Evolutionary conservation across 2,888 invertebrate species (phyloP).

Genomic region (Gastracanthus pulcherrimus): DNA sequence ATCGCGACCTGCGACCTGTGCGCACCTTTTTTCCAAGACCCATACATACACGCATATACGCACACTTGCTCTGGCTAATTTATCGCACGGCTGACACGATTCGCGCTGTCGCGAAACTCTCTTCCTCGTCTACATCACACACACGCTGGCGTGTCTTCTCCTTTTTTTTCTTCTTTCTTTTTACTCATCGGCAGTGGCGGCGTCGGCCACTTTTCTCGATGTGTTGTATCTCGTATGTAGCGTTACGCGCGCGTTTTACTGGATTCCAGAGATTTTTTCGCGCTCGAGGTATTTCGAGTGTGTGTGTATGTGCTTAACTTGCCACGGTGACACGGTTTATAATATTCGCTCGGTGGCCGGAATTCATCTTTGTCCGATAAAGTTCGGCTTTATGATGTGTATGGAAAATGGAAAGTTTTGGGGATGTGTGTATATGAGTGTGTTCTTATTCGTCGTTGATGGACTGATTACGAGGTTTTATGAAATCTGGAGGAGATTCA

Average conservation of each 20-base stretch:
- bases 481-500: background rate
- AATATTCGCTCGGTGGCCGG: background rate
- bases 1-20: conserved; percentile 27
- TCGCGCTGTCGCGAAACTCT: conserved; percentile 46
- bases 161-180: conserved; percentile 11
- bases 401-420: background rate
- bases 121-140: no score
- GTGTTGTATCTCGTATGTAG: no score
- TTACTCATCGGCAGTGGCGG: background rate
- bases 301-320: background rate
- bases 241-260: background rate
- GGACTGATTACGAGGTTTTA: background rate
- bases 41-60: background rate
- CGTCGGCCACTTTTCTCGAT: background rate
- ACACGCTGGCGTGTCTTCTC: no score
- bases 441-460: background rate
- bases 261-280: conserved; percentile 44
- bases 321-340: conserved; percentile 17
- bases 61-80: conserved; percentile 32
- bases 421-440: no score
- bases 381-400: background rate
- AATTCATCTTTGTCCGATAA: background rate
- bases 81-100: conserved; percentile 44
- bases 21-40: conserved; percentile 16
- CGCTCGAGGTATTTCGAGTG: background rate